These are phyloP conservation scores for Atethmia centrago DNA, from an alignment of 2,888 invertebrate species.

Conservation along the genomic window DNA sequence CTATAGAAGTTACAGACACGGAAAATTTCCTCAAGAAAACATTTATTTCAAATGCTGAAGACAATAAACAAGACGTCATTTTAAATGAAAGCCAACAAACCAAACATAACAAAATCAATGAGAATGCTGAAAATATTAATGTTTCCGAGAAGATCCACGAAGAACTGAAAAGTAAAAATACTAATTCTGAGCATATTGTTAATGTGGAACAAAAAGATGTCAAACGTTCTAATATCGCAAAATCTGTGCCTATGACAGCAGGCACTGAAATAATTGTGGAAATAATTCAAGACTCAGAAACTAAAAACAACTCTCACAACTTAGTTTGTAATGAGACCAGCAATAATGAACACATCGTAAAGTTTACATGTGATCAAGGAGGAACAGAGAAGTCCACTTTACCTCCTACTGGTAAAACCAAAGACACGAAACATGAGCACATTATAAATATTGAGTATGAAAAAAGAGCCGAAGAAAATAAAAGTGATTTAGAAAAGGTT, in stretches of 20 bases:
- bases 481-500: constrained; percentile 26
- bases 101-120: neutral
- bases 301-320: constrained; percentile 22
- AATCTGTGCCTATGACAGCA: constrained; percentile 6
- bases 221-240: neutral
- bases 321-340: constrained; percentile 10
- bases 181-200: constrained; percentile 18
- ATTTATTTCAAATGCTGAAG: constrained; percentile 69
- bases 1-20: constrained; percentile 87
- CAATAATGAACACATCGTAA: constrained; percentile 31
- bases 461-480: constrained; percentile 29
- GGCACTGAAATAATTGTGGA: constrained; percentile 34
- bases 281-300: constrained; percentile 32
- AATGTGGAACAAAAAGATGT: constrained; percentile 38
- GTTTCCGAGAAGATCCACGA: neutral
- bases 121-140: neutral
- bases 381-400: constrained; percentile 21
- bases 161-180: neutral
- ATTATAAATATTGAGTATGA: constrained; percentile 49
- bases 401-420: neutral
- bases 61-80: constrained; percentile 38
- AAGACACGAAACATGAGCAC: constrained; percentile 38
- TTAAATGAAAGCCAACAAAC: constrained; percentile 2
- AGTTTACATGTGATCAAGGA: constrained; percentile 39
- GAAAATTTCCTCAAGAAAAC: constrained; percentile 83